Conservation (phyloP, 2,113 vertebrate species). For the Zonotrichia leucophrys region DNA sequence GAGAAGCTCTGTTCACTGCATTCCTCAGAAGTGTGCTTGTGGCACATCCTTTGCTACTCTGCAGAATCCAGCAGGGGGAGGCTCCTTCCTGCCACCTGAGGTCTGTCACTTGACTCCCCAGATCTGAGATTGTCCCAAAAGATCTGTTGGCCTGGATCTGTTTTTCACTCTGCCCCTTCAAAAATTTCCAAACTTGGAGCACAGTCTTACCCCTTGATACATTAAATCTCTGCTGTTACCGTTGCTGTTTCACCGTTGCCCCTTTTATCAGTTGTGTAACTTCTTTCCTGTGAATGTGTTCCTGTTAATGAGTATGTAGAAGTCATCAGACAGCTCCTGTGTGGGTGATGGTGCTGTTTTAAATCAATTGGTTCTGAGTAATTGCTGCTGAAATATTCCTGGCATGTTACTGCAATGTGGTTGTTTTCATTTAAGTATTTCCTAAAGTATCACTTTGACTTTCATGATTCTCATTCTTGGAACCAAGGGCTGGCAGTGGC, state of each 20-base stretch:
- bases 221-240: background rate
- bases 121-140: background rate
- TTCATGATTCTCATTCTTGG: background rate
- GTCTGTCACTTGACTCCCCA: background rate
- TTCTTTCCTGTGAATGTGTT: accelerated
- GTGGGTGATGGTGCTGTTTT: background rate
- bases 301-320: background rate
- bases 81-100: background rate
- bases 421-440: background rate
- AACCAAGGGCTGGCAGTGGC: background rate
- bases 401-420: background rate
- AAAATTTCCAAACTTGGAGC: background rate
- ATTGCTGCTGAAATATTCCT: background rate
- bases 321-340: background rate
- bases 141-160: background rate
- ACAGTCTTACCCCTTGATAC: background rate
- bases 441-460: background rate
- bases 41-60: accelerated
- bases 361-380: background rate
- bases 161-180: background rate
- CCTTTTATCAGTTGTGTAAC: background rate
- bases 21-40: accelerated
- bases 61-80: background rate
- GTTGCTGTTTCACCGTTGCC: accelerated
- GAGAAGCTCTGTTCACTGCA: accelerated